A percentile compares a stretch with the other conserved stretches of the same genome.
phyloP scores from a whole-genome alignment of 2,113 vertebrate species.

The Platysternon megacephalum region DNA sequence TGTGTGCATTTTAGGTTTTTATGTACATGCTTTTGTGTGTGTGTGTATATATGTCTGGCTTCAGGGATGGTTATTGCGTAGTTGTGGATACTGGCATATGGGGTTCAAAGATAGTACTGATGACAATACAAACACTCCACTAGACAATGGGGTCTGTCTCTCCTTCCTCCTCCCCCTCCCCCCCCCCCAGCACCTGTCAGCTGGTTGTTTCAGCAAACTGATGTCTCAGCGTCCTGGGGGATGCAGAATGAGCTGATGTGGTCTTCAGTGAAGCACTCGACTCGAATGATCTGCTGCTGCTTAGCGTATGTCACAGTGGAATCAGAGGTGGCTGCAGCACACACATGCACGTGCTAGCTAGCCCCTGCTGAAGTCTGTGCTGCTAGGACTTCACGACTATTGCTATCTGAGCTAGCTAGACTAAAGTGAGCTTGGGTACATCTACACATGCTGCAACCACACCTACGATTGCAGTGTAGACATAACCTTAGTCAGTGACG shows the following conservation, averaged over 20 bases:
- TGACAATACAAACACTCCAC: rapidly evolving
- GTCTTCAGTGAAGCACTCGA: neutral
- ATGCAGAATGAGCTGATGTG: neutral
- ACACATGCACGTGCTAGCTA: too few relatives aligned
- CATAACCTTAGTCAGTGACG: neutral
- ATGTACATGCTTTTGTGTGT: too few relatives aligned
- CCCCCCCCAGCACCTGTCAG: neutral
- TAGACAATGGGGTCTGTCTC: neutral
- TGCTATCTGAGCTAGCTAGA: neutral
- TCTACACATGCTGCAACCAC: neutral
- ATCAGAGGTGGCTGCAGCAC: neutral
- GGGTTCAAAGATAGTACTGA: neutral
- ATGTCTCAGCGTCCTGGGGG: neutral
- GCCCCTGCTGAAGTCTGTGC: too few relatives aligned
- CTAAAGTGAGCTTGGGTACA: neutral
- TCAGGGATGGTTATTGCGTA: neutral
- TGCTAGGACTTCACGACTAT: too few relatives aligned
- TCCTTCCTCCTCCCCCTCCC: neutral
- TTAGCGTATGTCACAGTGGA: neutral
- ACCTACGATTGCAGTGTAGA: neutral
- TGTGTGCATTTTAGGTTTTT: too few relatives aligned
- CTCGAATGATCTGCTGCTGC: neutral
- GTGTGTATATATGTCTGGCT: too few relatives aligned
- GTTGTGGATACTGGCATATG: neutral
- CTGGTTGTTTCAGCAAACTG: neutral